A percentile compares a stretch with the other conserved stretches of the same genome.
These are phyloP conservation scores for Poeciliopsis gracilis DNA, from an alignment of 2,797 vertebrate species.

Conservation along the genomic window DNA sequence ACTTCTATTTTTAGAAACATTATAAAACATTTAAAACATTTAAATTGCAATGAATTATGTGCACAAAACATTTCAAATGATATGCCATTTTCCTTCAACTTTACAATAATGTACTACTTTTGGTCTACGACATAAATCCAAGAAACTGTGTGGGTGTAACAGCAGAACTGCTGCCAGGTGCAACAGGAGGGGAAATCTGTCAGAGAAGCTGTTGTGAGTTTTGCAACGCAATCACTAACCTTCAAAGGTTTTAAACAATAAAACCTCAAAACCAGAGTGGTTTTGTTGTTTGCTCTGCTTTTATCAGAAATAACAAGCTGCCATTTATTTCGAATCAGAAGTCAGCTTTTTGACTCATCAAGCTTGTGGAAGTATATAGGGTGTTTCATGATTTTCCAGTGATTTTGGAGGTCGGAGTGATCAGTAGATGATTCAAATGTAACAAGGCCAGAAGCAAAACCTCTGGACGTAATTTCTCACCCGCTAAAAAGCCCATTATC, in stretches of 20 bases:
- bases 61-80: background rate
- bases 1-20: background rate
- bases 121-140: background rate
- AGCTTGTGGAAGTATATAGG: background rate
- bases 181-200: background rate
- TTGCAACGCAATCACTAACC: background rate
- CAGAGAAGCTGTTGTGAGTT: background rate
- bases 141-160: background rate
- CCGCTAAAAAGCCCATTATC: slow-evolving; percentile 46
- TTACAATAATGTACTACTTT: background rate
- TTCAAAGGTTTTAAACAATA: background rate
- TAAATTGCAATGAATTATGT: too few species aligned
- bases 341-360: background rate
- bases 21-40: background rate
- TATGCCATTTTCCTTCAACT: background rate
- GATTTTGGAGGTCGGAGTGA: slow-evolving; percentile 24
- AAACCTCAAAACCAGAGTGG: background rate
- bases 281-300: background rate
- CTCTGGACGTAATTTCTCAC: slow-evolving; percentile 21
- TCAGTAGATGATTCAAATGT: slow-evolving; percentile 30
- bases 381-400: slow-evolving; percentile 7
- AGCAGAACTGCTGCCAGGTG: background rate
- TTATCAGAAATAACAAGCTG: background rate
- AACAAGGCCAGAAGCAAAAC: slow-evolving; percentile 20
- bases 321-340: background rate